These are phyloP conservation scores for Onchidella celtica DNA, from an alignment of 2,888 invertebrate species.

Conservation along the genomic window DNA sequence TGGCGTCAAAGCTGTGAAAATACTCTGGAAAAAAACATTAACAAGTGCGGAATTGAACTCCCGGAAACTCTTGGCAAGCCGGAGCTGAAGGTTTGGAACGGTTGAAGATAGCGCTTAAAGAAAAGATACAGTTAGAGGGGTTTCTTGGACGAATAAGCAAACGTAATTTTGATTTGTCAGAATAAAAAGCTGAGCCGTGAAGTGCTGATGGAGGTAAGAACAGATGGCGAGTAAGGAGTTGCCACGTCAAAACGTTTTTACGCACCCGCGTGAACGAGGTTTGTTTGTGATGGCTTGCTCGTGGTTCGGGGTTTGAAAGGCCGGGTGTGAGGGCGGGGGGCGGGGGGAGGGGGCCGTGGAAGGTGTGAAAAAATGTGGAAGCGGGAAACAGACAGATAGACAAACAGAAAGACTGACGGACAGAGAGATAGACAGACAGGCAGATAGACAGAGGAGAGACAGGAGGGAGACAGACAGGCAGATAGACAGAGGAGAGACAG, in stretches of 20 bases:
- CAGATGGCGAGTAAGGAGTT: not conserved
- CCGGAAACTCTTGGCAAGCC: not conserved
- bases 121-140: slow-evolving; percentile 11
- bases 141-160: slow-evolving; percentile 1
- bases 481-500: no score
- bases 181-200: not conserved
- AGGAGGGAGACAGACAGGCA: no score
- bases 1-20: slow-evolving; percentile 5
- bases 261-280: not conserved
- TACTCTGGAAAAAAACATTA: not conserved
- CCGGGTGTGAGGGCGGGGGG: no score
- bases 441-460: no score
- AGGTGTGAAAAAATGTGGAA: no score
- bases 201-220: not conserved
- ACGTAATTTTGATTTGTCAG: not conserved
- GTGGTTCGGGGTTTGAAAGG: no score
- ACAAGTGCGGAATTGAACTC: not conserved
- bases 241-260: slow-evolving; percentile 30
- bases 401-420: no score
- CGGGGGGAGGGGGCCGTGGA: no score
- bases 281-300: no score
- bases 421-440: no score
- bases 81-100: not conserved
- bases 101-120: not conserved
- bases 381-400: no score